A percentile compares a stretch with the other conserved stretches of the same genome.
phyloP scores from a whole-genome alignment of 1,140 invertebrate species.

The Orussus abietinus region DNA sequence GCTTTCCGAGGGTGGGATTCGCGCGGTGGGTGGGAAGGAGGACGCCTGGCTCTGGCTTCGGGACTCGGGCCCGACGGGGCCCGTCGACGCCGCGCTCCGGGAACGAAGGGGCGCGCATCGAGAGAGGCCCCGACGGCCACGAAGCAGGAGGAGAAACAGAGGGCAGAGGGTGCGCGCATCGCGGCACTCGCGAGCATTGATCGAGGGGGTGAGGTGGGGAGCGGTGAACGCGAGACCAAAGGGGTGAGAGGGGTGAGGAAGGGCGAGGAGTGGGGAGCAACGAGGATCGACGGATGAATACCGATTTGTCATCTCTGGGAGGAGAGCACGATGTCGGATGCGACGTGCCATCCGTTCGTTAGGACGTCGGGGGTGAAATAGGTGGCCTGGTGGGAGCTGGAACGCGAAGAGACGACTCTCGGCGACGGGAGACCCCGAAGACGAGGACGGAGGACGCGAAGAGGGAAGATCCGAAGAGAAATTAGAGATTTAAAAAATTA shows the following conservation, averaged over 20 bases:
- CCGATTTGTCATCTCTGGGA: too few relatives aligned
- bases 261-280: too few relatives aligned
- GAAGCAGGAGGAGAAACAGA: conserved; percentile 5
- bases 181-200: conserved; percentile 49
- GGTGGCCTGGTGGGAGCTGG: too few relatives aligned
- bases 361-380: too few relatives aligned
- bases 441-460: too few relatives aligned
- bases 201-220: conserved; percentile 30
- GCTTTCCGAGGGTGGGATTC: conserved; percentile 4
- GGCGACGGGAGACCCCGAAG: too few relatives aligned
- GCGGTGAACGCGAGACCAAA: conserved; percentile 15
- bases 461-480: too few relatives aligned
- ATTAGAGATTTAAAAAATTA: too few relatives aligned
- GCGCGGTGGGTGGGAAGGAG: background rate
- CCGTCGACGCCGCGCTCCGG: conserved; percentile 2
- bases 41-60: background rate
- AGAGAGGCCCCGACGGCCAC: background rate
- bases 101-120: background rate
- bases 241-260: conserved; percentile 26
- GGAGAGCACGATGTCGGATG: too few relatives aligned
- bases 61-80: background rate
- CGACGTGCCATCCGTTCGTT: too few relatives aligned
- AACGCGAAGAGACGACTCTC: too few relatives aligned
- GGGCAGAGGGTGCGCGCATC: conserved; percentile 44
- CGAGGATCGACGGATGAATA: too few relatives aligned